Base-by-base conservation (phyloP, 2,113 vertebrate genomes). In the Calyptomena viridis region DNA sequence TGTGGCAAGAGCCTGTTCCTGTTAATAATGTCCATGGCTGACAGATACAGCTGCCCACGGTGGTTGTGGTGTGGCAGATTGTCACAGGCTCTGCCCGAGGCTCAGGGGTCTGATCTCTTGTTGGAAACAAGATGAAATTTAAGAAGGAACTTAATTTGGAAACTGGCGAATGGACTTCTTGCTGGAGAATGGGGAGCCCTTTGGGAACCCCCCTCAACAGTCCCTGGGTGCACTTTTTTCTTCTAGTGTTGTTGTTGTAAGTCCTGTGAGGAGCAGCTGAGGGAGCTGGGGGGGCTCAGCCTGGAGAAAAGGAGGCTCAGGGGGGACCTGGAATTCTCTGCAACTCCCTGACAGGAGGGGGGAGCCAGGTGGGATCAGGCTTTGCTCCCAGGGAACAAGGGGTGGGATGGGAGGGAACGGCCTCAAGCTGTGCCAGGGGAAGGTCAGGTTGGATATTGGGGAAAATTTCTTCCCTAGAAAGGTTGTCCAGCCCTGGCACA, bases 341-440 rank as follows among this genome's bases (percentile, higher is more conserved):
- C 40, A 40, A 40, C 13, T 40, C 13, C 40, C 40, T 40, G 40
- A 40, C 40, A 40, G 40, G 40, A 40, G 40, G 40, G 40, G 40
- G n/a, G n/a, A n/a, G n/a, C n/a, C n/a, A n/a, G n/a, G n/a, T n/a
- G n/a, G n/a, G n/a, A n/a, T 42, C 1, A 0, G 40, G 58, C 35
- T 73, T 6, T 88, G 40, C 49, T 56, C 4, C 6, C 58, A 56
- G 50, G 30, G 42, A 27, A 64, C 30, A 35, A 53, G 58, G 37
- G 69, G 46, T 28, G 67, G 69, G 23, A 75, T 0, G 1, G n/a
- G 33, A 58, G 52, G 77, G 0, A 53, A 31, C 0, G 0, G 14
- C 71, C 55, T 40, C 40, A n/a, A 8, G 14, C 0, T 75, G 14
- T 0, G 40, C 7, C 9, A 10, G 47, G 0, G 13, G 1, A 60